A percentile compares a stretch with the other conserved stretches of the same genome.
Evolutionary conservation across 2,888 invertebrate genomes (phyloP).

Genomic region (Psylliodes chrysocephalus): DNA sequence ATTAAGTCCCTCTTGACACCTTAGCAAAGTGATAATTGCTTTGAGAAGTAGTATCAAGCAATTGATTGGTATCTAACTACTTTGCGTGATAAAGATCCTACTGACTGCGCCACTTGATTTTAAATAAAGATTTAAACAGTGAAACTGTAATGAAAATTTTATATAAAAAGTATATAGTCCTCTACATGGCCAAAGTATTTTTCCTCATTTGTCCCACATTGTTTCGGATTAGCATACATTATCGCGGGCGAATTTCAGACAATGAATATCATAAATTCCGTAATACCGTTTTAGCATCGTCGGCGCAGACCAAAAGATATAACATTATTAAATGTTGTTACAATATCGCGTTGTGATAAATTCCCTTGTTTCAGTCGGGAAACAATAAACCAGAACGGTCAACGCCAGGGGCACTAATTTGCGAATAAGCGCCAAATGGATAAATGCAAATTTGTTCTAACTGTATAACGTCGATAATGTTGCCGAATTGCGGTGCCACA

Average conservation of each 20-base stretch:
- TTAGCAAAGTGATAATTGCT: no score
- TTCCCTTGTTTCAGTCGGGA: constrained; percentile 24
- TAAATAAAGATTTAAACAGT: no score
- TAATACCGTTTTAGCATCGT: not conserved
- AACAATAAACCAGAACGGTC: constrained; percentile 26
- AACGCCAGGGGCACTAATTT: constrained; percentile 33
- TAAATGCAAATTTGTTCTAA: constrained; percentile 24
- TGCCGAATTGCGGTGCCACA: constrained; percentile 1
- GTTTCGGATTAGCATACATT: not conserved
- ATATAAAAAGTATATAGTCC: no score
- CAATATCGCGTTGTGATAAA: constrained; percentile 22
- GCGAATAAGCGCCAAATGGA: constrained; percentile 31
- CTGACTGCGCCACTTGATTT: no score
- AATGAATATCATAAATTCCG: not conserved
- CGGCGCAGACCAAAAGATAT: not conserved
- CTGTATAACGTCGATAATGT: constrained; percentile 14
- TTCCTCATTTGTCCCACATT: not conserved
- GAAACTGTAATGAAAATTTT: no score
- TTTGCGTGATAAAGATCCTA: no score
- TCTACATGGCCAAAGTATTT: not conserved
- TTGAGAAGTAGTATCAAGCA: no score
- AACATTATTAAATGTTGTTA: constrained; percentile 15
- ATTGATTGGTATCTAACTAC: no score
- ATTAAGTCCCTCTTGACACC: no score
- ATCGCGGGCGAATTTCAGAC: not conserved